Evolutionary conservation across 2,113 vertebrate species (phyloP).

Genomic region (Lathamus discolor): DNA sequence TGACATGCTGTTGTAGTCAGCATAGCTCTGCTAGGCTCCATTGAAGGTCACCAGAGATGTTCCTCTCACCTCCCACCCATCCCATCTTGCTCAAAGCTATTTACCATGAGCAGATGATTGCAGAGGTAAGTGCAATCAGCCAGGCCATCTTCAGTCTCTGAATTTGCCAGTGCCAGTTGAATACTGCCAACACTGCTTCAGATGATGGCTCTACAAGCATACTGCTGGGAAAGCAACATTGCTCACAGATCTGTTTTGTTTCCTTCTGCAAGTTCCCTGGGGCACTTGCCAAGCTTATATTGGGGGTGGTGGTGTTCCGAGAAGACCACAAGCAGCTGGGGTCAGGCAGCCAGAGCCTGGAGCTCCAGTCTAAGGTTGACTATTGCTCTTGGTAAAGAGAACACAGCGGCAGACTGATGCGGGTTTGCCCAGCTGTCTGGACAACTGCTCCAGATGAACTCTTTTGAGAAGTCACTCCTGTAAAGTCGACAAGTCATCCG

Average conservation of each 20-base stretch:
- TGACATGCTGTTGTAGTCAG: neutral
- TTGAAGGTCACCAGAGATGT: neutral
- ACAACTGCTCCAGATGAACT: neutral
- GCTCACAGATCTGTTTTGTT: neutral
- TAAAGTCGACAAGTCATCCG: neutral
- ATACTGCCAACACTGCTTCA: neutral
- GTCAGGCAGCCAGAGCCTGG: neutral
- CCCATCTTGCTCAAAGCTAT: neutral
- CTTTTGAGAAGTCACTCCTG: neutral
- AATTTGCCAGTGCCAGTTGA: neutral
- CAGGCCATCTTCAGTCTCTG: neutral
- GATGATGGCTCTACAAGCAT: neutral
- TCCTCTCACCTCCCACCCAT: neutral
- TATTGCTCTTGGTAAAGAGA: slow-evolving; percentile 1
- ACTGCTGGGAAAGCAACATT: neutral
- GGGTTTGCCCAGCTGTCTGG: neutral
- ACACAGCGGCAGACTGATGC: neutral
- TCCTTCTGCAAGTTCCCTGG: neutral
- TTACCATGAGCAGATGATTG: neutral
- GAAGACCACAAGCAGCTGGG: neutral
- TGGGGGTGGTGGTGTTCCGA: neutral
- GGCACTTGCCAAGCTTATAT: neutral
- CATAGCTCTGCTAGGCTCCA: neutral
- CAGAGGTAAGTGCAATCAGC: neutral
- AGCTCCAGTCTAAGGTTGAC: neutral